Base-by-base conservation (phyloP, 1,140 invertebrate genomes). In the Drosophila busckii region DNA sequence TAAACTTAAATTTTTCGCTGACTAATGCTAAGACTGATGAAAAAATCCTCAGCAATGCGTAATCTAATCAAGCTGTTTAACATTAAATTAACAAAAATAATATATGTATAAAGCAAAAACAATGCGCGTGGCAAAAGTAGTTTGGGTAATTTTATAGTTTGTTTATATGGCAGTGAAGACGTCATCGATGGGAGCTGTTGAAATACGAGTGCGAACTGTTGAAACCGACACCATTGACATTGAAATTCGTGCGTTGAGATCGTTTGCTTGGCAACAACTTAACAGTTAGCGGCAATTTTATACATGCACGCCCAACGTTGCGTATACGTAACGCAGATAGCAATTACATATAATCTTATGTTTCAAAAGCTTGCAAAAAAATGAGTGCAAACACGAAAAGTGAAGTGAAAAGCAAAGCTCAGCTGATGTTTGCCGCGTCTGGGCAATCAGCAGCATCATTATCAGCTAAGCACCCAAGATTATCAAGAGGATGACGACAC, bases 161-260 rank as follows among this genome's bases (percentile, higher is more conserved):
- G 13, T 37, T 49, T 56, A 38, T 41, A 34, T n/a, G n/a, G n/a
- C n/a, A n/a, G n/a, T n/a, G n/a, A n/a, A 20, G 64, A 82, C 75
- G 73, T 82, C 68, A 80, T 56, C 49, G 13, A 34, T 59, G 40
- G 16, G 19, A 4, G 15, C 38, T 78, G 71, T 48, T 78, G 73
- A 76, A 76, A 78, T 70, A 52, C 23, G 4, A 38, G 42, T 45
- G 38, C 16, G 44, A 45, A 56, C 10, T 6, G 44, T 34, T 48
- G 40, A 50, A 66, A 73, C 73, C 73, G 73, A 78, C 73, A 68
- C 75, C 49, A 22, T 80, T 82, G 73, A 80, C 73, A 80, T 80
- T 80, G 73, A 82, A 82, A 82, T 29, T 42, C 22, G 17, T 45
- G 26, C 23, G 19, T 9, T 50, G 38, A 40, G 31, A 15, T 42